phyloP scores from a whole-genome alignment of 2,113 vertebrate species.

The Ancistrus triradiatus region DNA sequence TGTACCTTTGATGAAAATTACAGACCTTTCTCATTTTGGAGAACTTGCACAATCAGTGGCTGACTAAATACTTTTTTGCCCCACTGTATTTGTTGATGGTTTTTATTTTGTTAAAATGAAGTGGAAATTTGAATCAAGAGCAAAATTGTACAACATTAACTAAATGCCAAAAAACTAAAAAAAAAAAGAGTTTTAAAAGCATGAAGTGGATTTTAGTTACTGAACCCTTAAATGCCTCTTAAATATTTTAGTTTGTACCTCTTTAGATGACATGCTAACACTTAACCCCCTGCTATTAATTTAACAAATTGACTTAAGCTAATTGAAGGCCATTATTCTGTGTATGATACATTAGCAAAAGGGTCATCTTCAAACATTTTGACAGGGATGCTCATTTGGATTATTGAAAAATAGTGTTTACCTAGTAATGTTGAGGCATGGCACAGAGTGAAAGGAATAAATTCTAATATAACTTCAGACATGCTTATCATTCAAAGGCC shows the following conservation, averaged over 20 bases:
- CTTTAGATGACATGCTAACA: slow-evolving; percentile 55
- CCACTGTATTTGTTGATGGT: too few species aligned
- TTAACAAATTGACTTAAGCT: slow-evolving; percentile 63
- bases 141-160: too few species aligned
- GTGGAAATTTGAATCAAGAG: too few species aligned
- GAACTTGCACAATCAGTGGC: too few species aligned
- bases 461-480: background rate
- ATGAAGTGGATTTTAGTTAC: too few species aligned
- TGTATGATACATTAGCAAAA: slow-evolving; percentile 59
- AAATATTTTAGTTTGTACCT: slow-evolving; percentile 21
- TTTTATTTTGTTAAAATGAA: too few species aligned
- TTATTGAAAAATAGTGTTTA: slow-evolving; percentile 23
- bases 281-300: slow-evolving; percentile 60
- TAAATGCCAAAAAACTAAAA: too few species aligned
- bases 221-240: background rate
- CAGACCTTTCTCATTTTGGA: too few species aligned
- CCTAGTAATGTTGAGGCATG: slow-evolving; percentile 18
- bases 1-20: too few species aligned
- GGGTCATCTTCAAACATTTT: slow-evolving; percentile 50
- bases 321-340: slow-evolving; percentile 66
- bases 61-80: too few species aligned
- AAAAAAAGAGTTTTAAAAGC: too few species aligned
- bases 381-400: slow-evolving; percentile 31
- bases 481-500: slow-evolving; percentile 13
- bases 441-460: background rate